These are phyloP conservation scores for Acleris cristana DNA, from an alignment of 2,888 invertebrate species.

Conservation along the genomic window DNA sequence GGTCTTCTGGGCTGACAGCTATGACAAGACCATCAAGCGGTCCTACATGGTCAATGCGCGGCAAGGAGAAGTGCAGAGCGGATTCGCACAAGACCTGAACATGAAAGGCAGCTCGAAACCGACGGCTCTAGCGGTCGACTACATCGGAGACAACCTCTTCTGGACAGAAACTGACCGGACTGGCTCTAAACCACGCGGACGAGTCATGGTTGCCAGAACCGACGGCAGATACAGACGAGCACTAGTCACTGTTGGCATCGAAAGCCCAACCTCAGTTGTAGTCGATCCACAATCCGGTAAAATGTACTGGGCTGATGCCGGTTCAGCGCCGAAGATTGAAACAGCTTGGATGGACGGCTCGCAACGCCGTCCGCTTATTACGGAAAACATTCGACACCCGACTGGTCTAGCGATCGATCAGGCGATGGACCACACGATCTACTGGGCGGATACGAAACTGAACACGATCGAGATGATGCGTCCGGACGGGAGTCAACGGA, in stretches of 20 bases:
- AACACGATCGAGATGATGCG: conserved; percentile 94
- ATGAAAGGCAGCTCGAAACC: conserved; percentile 93
- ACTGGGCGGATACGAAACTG: conserved; percentile 97
- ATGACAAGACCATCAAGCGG: conserved; percentile 94
- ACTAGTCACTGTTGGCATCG: conserved; percentile 90
- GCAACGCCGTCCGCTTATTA: conserved; percentile 91
- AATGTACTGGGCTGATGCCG: conserved; percentile 97
- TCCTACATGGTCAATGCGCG: conserved; percentile 94
- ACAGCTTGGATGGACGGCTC: conserved; percentile 98
- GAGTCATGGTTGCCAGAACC: conserved; percentile 93
- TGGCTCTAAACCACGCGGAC: conserved; percentile 89
- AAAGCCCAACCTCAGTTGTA: conserved; percentile 94
- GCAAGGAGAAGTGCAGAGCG: conserved; percentile 90
- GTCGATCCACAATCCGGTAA: conserved; percentile 93
- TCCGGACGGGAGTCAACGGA: conserved; percentile 91
- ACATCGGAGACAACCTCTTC: conserved; percentile 96
- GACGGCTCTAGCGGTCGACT: conserved; percentile 95
- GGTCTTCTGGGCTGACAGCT: conserved; percentile 98
- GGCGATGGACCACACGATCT: conserved; percentile 93
- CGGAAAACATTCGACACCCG: conserved; percentile 93
- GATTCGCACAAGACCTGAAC: conserved; percentile 93
- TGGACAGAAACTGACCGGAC: conserved; percentile 95
- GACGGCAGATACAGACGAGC: conserved; percentile 95
- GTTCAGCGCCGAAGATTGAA: conserved; percentile 96
- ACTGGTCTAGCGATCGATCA: conserved; percentile 96